phyloP scores from a whole-genome alignment of 2,797 vertebrate species.

The Poeciliopsis infans region DNA sequence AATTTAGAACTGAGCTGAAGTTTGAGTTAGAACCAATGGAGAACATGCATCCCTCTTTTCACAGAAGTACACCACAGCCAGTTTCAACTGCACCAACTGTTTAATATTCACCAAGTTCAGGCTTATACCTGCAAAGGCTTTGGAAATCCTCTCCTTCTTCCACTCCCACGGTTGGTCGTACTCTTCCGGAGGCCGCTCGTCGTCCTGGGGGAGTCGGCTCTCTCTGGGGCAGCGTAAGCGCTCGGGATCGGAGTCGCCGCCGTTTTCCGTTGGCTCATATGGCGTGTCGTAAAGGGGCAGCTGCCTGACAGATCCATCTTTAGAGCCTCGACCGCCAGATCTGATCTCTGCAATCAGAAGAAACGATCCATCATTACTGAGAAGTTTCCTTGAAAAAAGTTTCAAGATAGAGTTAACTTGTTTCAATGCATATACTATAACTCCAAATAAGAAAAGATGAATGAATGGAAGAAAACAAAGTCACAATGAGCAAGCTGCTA shows the following conservation, averaged over 20 bases:
- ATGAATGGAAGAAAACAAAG: neutral
- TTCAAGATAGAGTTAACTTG: slow-evolving; percentile 7
- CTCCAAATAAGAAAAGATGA: neutral
- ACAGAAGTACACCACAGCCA: neutral
- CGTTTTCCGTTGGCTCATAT: slow-evolving; percentile 90
- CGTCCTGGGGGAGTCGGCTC: slow-evolving; percentile 93
- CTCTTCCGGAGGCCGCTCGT: slow-evolving; percentile 94
- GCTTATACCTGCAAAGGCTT: slow-evolving; percentile 92
- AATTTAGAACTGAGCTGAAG: neutral
- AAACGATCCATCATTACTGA: slow-evolving; percentile 23
- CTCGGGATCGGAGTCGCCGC: slow-evolving; percentile 81
- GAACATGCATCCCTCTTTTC: slow-evolving; percentile 4
- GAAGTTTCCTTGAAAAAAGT: slow-evolving; percentile 16
- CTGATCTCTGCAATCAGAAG: slow-evolving; percentile 86
- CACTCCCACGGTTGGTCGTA: slow-evolving; percentile 99
- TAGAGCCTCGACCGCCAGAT: slow-evolving; percentile 80
- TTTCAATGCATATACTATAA: neutral
- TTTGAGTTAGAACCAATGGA: slow-evolving; percentile 3
- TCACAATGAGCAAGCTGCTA: neutral
- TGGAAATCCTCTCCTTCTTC: slow-evolving; percentile 98
- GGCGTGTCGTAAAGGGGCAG: slow-evolving; percentile 94
- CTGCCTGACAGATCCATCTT: slow-evolving; percentile 83
- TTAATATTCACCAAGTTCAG: neutral
- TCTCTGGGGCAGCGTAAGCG: slow-evolving; percentile 84
- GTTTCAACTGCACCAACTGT: neutral